These are phyloP conservation scores for Alcis repandata DNA, from an alignment of 2,888 invertebrate genomes.

Conservation along the genomic window DNA sequence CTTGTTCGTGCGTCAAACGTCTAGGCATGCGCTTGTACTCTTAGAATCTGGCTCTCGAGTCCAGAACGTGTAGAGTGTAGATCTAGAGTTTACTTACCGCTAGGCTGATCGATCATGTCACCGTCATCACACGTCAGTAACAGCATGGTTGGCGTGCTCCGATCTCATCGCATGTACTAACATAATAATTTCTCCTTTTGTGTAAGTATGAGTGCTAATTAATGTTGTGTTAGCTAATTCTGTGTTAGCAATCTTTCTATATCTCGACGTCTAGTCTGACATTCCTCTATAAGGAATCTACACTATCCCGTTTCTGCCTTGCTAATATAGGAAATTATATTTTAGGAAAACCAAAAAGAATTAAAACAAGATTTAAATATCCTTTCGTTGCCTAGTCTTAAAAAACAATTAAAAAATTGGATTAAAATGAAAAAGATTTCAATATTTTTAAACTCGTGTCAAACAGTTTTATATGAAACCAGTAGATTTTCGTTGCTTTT, in stretches of 20 bases:
- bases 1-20: background rate
- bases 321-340: background rate
- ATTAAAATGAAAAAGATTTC: too few relatives aligned
- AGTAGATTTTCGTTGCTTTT: too few relatives aligned
- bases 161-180: constrained; percentile 2
- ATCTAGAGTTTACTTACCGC: background rate
- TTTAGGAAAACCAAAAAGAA: too few relatives aligned
- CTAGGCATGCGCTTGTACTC: constrained; percentile 2
- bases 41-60: background rate
- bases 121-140: constrained; percentile 3
- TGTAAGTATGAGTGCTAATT: background rate
- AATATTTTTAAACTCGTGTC: too few relatives aligned
- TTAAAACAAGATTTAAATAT: too few relatives aligned
- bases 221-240: background rate
- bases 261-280: background rate
- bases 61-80: background rate
- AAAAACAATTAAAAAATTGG: too few relatives aligned
- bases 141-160: background rate
- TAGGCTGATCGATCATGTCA: background rate
- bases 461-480: too few relatives aligned
- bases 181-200: background rate
- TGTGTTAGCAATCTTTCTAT: background rate
- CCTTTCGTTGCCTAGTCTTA: too few relatives aligned
- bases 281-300: background rate
- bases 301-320: background rate